These are phyloP conservation scores for Charadrius vociferus DNA, from an alignment of 2,113 vertebrate genomes.

Conservation along the genomic window DNA sequence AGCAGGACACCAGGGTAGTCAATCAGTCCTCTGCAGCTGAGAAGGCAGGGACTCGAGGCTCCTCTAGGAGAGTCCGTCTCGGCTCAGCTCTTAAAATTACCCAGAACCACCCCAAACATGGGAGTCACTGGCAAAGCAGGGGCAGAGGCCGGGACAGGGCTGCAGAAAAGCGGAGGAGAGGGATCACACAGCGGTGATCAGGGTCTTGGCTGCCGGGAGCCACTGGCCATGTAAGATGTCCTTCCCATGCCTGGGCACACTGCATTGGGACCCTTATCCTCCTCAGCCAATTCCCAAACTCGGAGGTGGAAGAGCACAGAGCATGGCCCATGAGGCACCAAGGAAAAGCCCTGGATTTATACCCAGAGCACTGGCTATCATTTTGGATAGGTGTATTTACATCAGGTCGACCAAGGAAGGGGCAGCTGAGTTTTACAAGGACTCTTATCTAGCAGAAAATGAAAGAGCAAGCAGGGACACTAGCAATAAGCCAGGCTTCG, in stretches of 20 bases:
- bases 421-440: slow-evolving; percentile 1
- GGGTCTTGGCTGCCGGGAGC: neutral
- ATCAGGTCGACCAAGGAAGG: neutral
- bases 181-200: neutral
- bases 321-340: neutral
- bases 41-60: neutral
- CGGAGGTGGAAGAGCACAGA: neutral
- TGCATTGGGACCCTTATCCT: neutral
- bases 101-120: neutral
- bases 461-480: fast-evolving
- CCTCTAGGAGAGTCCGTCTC: neutral
- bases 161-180: neutral
- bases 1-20: neutral
- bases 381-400: neutral
- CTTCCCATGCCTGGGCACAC: neutral
- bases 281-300: neutral
- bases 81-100: neutral
- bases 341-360: neutral
- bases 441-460: neutral
- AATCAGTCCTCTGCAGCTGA: neutral
- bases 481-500: neutral
- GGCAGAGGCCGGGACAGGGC: neutral
- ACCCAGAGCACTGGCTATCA: neutral
- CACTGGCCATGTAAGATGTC: fast-evolving
- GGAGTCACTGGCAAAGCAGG: neutral